phyloP scores from a whole-genome alignment of 2,888 invertebrate genomes.

The Baronia brevicornis region DNA sequence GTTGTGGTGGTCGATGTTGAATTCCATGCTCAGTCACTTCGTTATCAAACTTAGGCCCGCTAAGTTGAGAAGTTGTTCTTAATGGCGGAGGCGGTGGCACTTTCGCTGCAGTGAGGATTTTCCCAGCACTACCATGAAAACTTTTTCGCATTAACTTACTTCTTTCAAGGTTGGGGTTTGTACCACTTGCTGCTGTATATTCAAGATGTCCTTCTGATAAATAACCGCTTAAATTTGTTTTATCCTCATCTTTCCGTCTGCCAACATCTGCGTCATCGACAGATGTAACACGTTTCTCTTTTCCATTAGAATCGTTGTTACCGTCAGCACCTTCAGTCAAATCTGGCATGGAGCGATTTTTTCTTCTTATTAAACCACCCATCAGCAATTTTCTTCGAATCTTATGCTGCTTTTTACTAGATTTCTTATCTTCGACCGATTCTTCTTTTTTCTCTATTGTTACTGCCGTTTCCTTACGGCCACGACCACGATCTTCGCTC shows the following conservation, averaged over 20 bases:
- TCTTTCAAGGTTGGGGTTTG: slow-evolving; percentile 89
- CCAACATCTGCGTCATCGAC: slow-evolving; percentile 88
- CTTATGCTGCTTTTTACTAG: slow-evolving; percentile 92
- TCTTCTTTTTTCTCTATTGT: slow-evolving; percentile 80
- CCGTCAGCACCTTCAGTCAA: slow-evolving; percentile 85
- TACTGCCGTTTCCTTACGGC: slow-evolving; percentile 82
- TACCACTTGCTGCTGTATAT: slow-evolving; percentile 77
- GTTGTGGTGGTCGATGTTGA: slow-evolving; percentile 59
- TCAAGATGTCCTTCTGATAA: slow-evolving; percentile 92
- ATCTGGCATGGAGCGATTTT: slow-evolving; percentile 94
- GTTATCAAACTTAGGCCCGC: slow-evolving; percentile 78
- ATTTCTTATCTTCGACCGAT: slow-evolving; percentile 80
- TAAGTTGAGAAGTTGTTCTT: slow-evolving; percentile 90
- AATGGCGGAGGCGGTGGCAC: slow-evolving; percentile 91
- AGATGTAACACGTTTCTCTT: slow-evolving; percentile 66
- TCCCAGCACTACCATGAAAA: slow-evolving; percentile 89
- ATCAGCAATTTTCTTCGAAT: slow-evolving; percentile 89
- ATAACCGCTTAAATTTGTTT: slow-evolving; percentile 83
- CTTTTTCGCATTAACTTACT: slow-evolving; percentile 93
- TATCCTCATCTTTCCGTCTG: slow-evolving; percentile 76
- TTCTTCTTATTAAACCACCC: slow-evolving; percentile 91
- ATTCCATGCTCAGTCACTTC: slow-evolving; percentile 69
- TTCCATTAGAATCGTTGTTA: slow-evolving; percentile 50
- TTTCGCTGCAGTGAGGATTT: slow-evolving; percentile 87
- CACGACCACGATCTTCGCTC: slow-evolving; percentile 89